Percentiles rank a stretch among this genome's conserved stretches.
These are phyloP conservation scores for Megalops atlanticus DNA, from an alignment of 2,113 vertebrate species.

Conservation along the genomic window DNA sequence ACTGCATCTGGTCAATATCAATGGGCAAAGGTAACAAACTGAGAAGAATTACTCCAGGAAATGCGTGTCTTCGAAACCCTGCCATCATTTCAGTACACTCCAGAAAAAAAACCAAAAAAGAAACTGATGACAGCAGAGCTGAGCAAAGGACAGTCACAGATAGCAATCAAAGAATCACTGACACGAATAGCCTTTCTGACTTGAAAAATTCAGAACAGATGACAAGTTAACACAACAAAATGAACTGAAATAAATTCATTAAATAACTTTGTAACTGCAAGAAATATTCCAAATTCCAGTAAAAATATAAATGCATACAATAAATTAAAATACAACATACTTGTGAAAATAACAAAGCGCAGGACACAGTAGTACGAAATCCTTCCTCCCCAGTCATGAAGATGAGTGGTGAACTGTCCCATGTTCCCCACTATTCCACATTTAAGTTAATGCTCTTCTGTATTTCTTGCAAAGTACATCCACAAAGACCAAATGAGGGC, in stretches of 20 bases:
- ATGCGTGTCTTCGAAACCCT: neutral
- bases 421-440: constrained; percentile 68
- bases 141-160: neutral
- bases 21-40: neutral
- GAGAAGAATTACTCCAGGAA: neutral
- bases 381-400: constrained; percentile 56
- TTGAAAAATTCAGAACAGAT: neutral
- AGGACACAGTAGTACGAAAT: constrained; percentile 54
- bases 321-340: constrained; percentile 62
- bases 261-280: too few species aligned
- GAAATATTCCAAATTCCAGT: too few species aligned
- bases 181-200: neutral
- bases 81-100: neutral
- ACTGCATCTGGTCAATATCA: neutral
- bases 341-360: constrained; percentile 67
- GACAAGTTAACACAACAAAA: neutral
- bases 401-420: constrained; percentile 67
- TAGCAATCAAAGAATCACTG: neutral
- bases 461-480: constrained; percentile 48
- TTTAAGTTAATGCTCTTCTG: constrained; percentile 42
- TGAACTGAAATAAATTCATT: too few species aligned
- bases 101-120: neutral
- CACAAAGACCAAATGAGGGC: constrained; percentile 27
- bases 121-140: neutral
- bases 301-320: constrained; percentile 24